These are phyloP conservation scores for Trichonephila inaurata DNA, from an alignment of 1,140 invertebrate genomes.

Conservation along the genomic window DNA sequence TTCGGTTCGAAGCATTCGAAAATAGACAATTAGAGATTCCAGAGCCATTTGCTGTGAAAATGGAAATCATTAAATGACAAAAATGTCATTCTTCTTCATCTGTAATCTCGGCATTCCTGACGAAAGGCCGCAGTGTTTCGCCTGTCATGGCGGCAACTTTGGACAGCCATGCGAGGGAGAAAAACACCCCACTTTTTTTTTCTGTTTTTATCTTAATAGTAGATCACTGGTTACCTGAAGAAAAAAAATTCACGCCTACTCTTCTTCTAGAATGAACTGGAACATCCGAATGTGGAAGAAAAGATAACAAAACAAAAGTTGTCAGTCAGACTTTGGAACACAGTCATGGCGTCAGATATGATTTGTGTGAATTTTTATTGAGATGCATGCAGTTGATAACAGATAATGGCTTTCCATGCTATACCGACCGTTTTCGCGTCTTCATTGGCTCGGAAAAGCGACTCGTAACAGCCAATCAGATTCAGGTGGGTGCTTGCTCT, in stretches of 20 bases:
- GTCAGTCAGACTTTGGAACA: neutral
- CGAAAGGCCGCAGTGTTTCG: neutral
- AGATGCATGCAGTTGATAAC: neutral
- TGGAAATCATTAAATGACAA: neutral
- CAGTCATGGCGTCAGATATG: neutral
- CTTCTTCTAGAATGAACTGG: neutral
- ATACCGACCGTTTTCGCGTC: neutral
- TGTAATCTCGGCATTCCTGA: neutral
- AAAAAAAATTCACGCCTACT: neutral
- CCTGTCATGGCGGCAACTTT: neutral
- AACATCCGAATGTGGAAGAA: neutral
- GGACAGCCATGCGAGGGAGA: neutral
- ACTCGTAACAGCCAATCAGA: neutral
- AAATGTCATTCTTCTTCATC: slow-evolving; percentile 13
- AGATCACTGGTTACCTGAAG: neutral
- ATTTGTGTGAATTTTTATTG: neutral
- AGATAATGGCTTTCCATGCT: neutral
- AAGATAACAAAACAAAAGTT: neutral
- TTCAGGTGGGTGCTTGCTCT: neutral
- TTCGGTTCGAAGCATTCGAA: neutral
- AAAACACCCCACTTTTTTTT: neutral
- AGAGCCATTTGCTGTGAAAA: neutral
- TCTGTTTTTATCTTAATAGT: neutral
- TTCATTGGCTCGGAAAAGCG: slow-evolving; percentile 12
- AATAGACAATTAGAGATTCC: slow-evolving; percentile 19